These are phyloP conservation scores for Anarrhichthys ocellatus DNA, from an alignment of 2,113 vertebrate species.

Conservation along the genomic window DNA sequence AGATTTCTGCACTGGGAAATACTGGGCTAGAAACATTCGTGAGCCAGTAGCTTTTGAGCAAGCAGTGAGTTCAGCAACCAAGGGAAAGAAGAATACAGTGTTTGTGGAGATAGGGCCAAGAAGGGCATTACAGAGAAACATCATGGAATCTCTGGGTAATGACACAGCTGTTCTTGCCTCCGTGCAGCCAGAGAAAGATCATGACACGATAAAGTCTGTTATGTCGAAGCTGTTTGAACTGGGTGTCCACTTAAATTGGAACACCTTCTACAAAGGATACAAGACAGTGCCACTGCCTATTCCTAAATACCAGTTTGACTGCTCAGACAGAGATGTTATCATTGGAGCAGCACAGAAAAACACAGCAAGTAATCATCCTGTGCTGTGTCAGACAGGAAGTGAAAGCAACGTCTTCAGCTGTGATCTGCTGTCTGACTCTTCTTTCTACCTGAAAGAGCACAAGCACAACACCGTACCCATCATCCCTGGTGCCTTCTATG, in stretches of 20 bases:
- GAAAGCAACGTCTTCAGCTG: slow-evolving; percentile 78
- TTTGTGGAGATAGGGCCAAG: slow-evolving; percentile 89
- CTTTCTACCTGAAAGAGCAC: slow-evolving; percentile 84
- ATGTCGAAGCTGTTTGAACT: slow-evolving; percentile 84
- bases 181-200: slow-evolving; percentile 81
- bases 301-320: slow-evolving; percentile 87
- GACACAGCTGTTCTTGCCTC: slow-evolving; percentile 78
- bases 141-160: slow-evolving; percentile 84
- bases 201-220: slow-evolving; percentile 75
- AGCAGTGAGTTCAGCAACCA: slow-evolving; percentile 78
- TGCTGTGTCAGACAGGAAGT: slow-evolving; percentile 75
- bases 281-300: slow-evolving; percentile 80
- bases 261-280: slow-evolving; percentile 78
- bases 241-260: slow-evolving; percentile 84
- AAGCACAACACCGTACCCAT: slow-evolving; percentile 83
- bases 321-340: slow-evolving; percentile 71
- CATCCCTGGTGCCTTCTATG: slow-evolving; percentile 87
- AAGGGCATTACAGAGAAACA: slow-evolving; percentile 83
- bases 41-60: slow-evolving; percentile 85
- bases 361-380: slow-evolving; percentile 76
- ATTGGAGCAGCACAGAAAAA: slow-evolving; percentile 71
- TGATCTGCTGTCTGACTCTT: slow-evolving; percentile 72
- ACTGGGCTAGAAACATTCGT: slow-evolving; percentile 88
- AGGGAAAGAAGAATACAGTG: slow-evolving; percentile 76
- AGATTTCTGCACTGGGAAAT: slow-evolving; percentile 85